These are phyloP conservation scores for Noctilio leporinus DNA, from an alignment of 2,113 vertebrate species.

Conservation along the genomic window DNA sequence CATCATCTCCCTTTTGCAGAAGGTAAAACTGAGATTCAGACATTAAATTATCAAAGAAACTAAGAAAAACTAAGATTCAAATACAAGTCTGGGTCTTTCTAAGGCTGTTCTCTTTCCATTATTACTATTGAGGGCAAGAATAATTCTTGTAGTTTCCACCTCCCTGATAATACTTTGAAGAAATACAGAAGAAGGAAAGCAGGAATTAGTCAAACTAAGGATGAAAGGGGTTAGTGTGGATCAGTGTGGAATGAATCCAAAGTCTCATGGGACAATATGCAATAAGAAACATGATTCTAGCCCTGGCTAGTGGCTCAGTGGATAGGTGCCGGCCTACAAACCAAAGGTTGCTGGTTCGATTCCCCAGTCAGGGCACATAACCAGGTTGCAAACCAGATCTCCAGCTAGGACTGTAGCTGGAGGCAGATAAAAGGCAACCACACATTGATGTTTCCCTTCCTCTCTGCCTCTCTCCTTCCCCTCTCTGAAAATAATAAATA, in stretches of 20 bases:
- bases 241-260: not conserved
- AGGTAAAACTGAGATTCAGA: not conserved
- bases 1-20: not conserved
- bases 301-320: too few relatives aligned
- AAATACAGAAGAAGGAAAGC: not conserved
- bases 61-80: not conserved
- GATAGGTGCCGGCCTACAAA: too few relatives aligned
- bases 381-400: too few relatives aligned
- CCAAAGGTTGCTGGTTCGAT: too few relatives aligned
- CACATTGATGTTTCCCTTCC: too few relatives aligned
- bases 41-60: too few relatives aligned
- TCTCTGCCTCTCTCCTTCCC: too few relatives aligned
- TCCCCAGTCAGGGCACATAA: too few relatives aligned
- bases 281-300: slow-evolving; percentile 8
- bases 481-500: too few relatives aligned
- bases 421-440: too few relatives aligned
- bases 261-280: not conserved
- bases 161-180: not conserved
- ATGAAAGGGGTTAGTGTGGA: not conserved
- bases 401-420: too few relatives aligned
- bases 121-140: not conserved
- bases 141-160: not conserved
- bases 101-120: not conserved
- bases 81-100: not conserved
- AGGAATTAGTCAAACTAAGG: not conserved